These are phyloP conservation scores for Aurelia aurita DNA, from an alignment of 30 jellyfish, hydroid and myxozoan genomes.

Conservation along the genomic window DNA sequence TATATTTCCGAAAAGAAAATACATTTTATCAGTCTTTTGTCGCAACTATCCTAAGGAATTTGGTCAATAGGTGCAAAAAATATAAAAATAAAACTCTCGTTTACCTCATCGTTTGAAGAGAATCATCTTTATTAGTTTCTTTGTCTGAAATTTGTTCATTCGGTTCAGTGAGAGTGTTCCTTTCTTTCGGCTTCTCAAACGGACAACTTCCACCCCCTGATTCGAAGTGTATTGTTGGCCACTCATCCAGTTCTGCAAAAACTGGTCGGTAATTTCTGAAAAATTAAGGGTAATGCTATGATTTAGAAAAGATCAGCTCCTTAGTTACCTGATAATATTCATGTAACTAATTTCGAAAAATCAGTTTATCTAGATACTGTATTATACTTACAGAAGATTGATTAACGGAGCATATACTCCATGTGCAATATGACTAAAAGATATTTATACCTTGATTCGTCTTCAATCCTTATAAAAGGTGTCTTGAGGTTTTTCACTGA, in stretches of 20 bases:
- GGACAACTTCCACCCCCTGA: slow-evolving; percentile 51
- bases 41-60: no score
- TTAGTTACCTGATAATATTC: no score
- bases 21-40: no score
- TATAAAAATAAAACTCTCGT: no score
- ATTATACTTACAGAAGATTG: no score
- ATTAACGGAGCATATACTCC: no score
- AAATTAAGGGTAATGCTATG: not conserved
- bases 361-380: no score
- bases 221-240: slow-evolving; percentile 60
- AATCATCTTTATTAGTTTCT: slow-evolving; percentile 49
- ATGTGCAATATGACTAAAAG: no score
- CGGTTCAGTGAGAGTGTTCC: slow-evolving; percentile 19
- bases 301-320: no score
- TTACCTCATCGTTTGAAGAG: slow-evolving; percentile 46
- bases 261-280: slow-evolving; percentile 69
- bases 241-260: slow-evolving; percentile 47
- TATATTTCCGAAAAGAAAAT: no score
- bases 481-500: slow-evolving; percentile 49
- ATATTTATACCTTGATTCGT: slow-evolving; percentile 32
- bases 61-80: no score
- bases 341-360: no score
- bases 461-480: slow-evolving; percentile 66
- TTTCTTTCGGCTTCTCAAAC: slow-evolving; percentile 59
- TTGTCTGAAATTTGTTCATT: slow-evolving; percentile 37